Conservation (phyloP, 2,888 invertebrate species). For the Eurytoma adleriae region DNA sequence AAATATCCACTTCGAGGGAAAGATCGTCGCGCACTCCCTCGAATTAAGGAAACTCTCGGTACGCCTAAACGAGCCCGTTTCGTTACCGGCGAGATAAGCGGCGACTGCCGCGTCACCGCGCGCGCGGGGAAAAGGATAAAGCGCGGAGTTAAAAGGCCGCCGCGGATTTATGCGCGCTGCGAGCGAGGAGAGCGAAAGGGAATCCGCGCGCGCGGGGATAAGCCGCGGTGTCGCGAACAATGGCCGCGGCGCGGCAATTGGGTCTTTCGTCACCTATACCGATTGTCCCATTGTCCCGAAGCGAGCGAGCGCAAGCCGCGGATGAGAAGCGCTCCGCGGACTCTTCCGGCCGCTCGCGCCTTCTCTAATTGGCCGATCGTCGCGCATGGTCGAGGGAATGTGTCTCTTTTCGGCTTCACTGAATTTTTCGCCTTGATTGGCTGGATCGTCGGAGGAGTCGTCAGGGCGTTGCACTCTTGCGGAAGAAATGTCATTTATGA, state of each 20-base stretch:
- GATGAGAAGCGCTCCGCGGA: slow-evolving; percentile 15
- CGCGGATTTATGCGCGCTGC: slow-evolving; percentile 21
- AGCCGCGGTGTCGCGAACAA: slow-evolving; percentile 54
- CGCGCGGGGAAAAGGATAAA: not conserved
- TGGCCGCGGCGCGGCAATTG: slow-evolving; percentile 50
- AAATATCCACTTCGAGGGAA: too few relatives aligned
- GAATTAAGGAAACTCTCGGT: not conserved
- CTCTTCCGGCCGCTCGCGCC: not conserved
- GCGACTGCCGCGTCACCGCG: not conserved
- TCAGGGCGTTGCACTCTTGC: too few relatives aligned
- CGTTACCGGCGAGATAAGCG: not conserved
- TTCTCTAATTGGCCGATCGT: slow-evolving; percentile 52
- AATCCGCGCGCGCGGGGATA: slow-evolving; percentile 57
- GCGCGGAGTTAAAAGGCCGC: too few relatives aligned
- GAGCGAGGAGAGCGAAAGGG: slow-evolving; percentile 32
- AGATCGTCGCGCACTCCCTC: too few relatives aligned
- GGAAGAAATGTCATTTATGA: too few relatives aligned
- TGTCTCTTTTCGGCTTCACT: too few relatives aligned
- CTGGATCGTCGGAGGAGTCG: too few relatives aligned
- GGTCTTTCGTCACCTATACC: slow-evolving; percentile 48
- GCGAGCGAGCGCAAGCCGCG: not conserved
- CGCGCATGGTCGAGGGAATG: not conserved
- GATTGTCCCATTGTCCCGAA: slow-evolving; percentile 53
- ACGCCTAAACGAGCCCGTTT: not conserved
- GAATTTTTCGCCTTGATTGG: too few relatives aligned